These are phyloP conservation scores for Nannoperca obscura DNA, from an alignment of 2,797 vertebrate species.

Conservation along the genomic window DNA sequence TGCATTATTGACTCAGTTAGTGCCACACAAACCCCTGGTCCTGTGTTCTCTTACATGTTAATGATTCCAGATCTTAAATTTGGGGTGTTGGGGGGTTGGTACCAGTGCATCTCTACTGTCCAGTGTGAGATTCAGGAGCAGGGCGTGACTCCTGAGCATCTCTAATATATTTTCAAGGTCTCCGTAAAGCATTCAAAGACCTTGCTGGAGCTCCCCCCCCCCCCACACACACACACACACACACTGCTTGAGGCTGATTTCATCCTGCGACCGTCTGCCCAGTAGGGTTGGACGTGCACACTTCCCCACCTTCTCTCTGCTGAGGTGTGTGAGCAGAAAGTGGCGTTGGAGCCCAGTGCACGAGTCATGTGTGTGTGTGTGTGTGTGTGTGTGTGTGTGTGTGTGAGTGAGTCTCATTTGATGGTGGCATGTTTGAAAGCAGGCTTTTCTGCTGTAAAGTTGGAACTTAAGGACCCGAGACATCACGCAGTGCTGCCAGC, in stretches of 20 bases:
- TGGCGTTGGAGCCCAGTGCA: constrained; percentile 5
- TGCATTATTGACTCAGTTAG: not conserved
- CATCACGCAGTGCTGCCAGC: not conserved
- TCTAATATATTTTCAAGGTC: not conserved
- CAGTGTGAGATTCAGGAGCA: not conserved
- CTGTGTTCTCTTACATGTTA: not conserved
- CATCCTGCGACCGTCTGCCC: not conserved
- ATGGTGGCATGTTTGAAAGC: not conserved
- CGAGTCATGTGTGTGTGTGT: not conserved
- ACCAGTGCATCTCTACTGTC: not conserved
- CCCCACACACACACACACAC: no score
- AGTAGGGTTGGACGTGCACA: not conserved
- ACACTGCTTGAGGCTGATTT: not conserved
- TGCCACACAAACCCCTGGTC: no score
- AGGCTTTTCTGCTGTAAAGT: constrained; percentile 5
- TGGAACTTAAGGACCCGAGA: not conserved
- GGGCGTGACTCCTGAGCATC: not conserved
- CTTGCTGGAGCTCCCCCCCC: not conserved
- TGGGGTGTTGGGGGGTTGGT: no score
- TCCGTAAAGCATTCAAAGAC: not conserved
- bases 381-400: not conserved
- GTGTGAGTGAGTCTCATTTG: not conserved
- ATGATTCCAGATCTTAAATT: not conserved
- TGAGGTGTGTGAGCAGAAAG: not conserved
- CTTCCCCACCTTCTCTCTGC: not conserved